Base-by-base conservation (phyloP, 2,113 vertebrate species). In the Scytalopus superciliaris region DNA sequence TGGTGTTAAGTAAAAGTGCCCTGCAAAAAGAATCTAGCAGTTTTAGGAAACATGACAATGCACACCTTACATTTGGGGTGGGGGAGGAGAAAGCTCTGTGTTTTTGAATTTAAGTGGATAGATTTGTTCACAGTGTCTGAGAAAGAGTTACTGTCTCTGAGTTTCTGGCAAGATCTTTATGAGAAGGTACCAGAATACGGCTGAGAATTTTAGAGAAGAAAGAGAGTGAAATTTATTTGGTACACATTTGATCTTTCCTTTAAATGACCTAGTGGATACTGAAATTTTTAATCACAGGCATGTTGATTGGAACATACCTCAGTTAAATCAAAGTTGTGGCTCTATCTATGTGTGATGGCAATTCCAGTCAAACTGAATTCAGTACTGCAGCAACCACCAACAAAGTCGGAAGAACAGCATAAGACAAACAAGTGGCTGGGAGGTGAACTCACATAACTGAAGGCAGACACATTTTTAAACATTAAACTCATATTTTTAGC, bases 381-480 rank as follows among this genome's bases (percentile, higher is more conserved):
- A 39, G 30, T 19, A 14, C 14, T 78, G 15, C n/a, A 82, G 13
- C 33, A 87, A 10, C 4, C 19, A 59, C 8, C 14, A 42, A 33
- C 9, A 11, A 8, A 67, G 7, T 2, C 18, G 55, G 10, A 8
- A 80, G 39, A 77, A 45, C 0, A 4, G 6, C 6, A 0, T 10
- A 73, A 60, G 8, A 40, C n/a, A 80, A 83, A 45, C 2, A 12
- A 55, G n/a, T 53, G 53, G 3, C 62, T 74, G 25, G 33, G 33
- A 90, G 9, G 12, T 70, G 25, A 92, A 83, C 30, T 12, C 23
- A 28, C 0, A 1, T 50, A 84, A 59, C 45, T 63, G 56, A 70
- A 80, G 15, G 55, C 30, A 86, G 24, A 53, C 35, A 79, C 6
- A 45, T 44, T 84, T 94, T 89, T 50, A 89, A 79, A 74, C 14